phyloP scores from a whole-genome alignment of 2,113 vertebrate genomes.

The Pedetes capensis region DNA sequence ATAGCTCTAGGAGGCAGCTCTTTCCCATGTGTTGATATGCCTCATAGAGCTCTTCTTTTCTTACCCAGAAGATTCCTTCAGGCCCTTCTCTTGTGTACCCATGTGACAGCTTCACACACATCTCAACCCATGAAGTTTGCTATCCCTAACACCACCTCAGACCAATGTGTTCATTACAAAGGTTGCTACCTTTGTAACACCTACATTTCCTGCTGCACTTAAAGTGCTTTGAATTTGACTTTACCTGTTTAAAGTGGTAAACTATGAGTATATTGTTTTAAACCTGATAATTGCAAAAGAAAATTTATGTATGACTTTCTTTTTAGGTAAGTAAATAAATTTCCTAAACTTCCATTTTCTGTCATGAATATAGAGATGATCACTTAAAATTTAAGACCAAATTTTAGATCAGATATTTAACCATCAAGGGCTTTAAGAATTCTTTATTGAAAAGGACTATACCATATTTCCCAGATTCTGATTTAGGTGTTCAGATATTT shows the following conservation, averaged over 20 bases:
- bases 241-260: background rate
- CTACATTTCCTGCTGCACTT: background rate
- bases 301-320: background rate
- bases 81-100: background rate
- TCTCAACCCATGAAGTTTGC: background rate
- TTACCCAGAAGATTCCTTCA: background rate
- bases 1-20: background rate
- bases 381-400: conserved; percentile 14
- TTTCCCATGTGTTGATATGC: background rate
- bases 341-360: background rate
- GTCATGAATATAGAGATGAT: background rate
- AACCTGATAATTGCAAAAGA: background rate
- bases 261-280: background rate
- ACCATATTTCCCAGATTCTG: background rate
- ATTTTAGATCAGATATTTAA: background rate
- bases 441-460: background rate
- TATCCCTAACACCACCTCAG: background rate
- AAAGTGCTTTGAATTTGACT: background rate
- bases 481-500: background rate
- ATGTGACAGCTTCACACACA: fast-evolving
- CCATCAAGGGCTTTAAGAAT: background rate
- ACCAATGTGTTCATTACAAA: background rate
- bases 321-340: background rate
- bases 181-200: background rate
- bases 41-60: background rate